phyloP scores from a whole-genome alignment of 2,888 invertebrate species.

The Pollenia angustigena region DNA sequence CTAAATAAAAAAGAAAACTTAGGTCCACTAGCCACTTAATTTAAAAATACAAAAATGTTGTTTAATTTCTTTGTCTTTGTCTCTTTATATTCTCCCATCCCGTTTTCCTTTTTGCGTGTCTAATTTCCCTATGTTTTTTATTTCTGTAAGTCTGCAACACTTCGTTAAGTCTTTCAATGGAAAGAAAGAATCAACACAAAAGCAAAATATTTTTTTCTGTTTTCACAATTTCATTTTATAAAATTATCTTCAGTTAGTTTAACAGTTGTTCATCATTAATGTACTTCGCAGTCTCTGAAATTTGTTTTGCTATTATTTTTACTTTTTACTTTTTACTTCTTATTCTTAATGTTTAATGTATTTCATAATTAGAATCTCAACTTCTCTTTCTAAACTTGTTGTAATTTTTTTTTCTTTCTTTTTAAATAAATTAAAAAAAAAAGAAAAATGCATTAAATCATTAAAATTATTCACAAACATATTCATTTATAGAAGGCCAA shows the following conservation, averaged over 20 bases:
- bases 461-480: slow-evolving; percentile 58
- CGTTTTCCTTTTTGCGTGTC: background rate
- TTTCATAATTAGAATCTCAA: slow-evolving; percentile 56
- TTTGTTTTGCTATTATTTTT: slow-evolving; percentile 46
- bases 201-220: background rate
- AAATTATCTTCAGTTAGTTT: slow-evolving; percentile 57
- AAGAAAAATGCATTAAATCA: slow-evolving; percentile 56
- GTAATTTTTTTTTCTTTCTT: background rate
- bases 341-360: slow-evolving; percentile 53
- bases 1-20: background rate
- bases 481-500: slow-evolving; percentile 6
- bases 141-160: slow-evolving; percentile 36
- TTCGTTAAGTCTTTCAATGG: slow-evolving; percentile 35
- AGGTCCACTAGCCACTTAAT: background rate
- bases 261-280: slow-evolving; percentile 59
- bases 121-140: slow-evolving; percentile 2
- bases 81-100: background rate
- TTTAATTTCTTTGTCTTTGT: slow-evolving; percentile 1
- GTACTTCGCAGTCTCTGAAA: background rate
- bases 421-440: background rate
- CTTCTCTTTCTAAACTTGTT: slow-evolving; percentile 6
- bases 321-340: slow-evolving; percentile 33
- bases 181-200: slow-evolving; percentile 5
- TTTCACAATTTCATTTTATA: slow-evolving; percentile 9
- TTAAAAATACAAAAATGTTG: background rate